Conservation (phyloP, 2,113 vertebrate species). For the Tympanuchus pallidicinctus region DNA sequence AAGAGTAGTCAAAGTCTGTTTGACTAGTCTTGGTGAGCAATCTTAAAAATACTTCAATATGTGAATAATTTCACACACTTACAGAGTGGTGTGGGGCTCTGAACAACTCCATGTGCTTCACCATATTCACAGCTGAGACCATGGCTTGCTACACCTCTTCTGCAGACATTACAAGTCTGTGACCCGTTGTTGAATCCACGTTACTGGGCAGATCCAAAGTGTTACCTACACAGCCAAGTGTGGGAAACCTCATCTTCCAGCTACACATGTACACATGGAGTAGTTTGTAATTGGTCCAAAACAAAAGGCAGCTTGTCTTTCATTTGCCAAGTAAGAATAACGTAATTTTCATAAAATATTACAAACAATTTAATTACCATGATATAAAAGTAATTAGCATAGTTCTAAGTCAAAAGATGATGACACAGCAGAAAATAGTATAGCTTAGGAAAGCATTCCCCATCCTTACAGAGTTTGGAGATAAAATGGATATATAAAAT, state of each 20-base stretch:
- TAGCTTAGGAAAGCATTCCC: neutral
- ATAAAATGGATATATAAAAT: neutral
- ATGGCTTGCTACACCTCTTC: neutral
- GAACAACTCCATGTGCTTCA: neutral
- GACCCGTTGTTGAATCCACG: neutral
- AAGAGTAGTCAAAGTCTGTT: neutral
- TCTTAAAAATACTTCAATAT: neutral
- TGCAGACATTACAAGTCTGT: accelerated
- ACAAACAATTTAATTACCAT: neutral
- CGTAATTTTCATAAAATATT: slow-evolving; percentile 14
- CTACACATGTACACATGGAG: neutral
- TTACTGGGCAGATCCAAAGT: neutral
- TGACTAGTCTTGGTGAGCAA: neutral
- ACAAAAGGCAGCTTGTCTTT: slow-evolving; percentile 14
- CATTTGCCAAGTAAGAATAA: slow-evolving; percentile 37
- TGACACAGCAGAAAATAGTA: neutral
- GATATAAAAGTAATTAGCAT: neutral
- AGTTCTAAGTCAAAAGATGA: slow-evolving; percentile 28
- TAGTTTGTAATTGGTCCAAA: neutral
- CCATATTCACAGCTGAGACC: accelerated
- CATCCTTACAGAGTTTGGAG: neutral
- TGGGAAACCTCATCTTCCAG: neutral
- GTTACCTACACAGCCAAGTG: neutral
- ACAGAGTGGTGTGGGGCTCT: neutral
- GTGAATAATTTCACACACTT: neutral